These are phyloP conservation scores for Mesopsocus fuscifrons DNA, from an alignment of 2,888 invertebrate genomes.

Conservation along the genomic window DNA sequence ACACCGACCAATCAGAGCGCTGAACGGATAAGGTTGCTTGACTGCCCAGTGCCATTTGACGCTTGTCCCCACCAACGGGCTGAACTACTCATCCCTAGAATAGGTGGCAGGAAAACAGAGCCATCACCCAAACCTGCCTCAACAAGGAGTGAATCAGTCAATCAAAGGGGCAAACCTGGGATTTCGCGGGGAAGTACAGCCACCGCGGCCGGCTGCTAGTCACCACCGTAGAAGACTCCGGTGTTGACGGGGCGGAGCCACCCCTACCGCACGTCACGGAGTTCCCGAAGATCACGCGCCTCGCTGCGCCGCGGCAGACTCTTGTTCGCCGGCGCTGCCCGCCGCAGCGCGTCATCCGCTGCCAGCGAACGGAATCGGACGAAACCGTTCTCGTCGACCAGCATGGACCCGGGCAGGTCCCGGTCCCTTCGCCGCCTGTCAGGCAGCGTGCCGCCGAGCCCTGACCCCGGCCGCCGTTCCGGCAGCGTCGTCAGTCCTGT, in stretches of 20 bases:
- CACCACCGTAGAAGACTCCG: not conserved
- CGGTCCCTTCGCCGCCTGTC: constrained; percentile 31
- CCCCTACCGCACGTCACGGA: too few relatives aligned
- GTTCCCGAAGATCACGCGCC: not conserved
- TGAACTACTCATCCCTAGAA: too few relatives aligned
- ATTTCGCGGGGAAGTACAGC: not conserved
- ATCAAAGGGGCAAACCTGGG: not conserved
- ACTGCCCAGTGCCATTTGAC: too few relatives aligned
- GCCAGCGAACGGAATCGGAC: constrained; percentile 56
- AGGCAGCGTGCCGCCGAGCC: constrained; percentile 26
- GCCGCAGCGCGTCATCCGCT: not conserved
- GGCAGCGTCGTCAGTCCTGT: constrained; percentile 1
- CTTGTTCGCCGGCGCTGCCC: constrained; percentile 2
- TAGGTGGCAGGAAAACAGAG: too few relatives aligned
- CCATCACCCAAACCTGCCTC: too few relatives aligned
- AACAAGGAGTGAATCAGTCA: too few relatives aligned
- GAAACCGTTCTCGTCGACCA: constrained; percentile 81
- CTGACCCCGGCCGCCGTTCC: constrained; percentile 21
- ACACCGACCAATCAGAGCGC: too few relatives aligned
- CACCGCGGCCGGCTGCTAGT: not conserved
- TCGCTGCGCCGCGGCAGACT: constrained; percentile 4
- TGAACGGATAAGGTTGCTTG: too few relatives aligned
- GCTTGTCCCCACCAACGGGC: too few relatives aligned
- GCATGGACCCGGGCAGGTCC: constrained; percentile 40
- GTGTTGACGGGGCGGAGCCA: not conserved